Evolutionary conservation across 2,113 vertebrate species (phyloP).

Genomic region (Ivindomyrus marchei): DNA sequence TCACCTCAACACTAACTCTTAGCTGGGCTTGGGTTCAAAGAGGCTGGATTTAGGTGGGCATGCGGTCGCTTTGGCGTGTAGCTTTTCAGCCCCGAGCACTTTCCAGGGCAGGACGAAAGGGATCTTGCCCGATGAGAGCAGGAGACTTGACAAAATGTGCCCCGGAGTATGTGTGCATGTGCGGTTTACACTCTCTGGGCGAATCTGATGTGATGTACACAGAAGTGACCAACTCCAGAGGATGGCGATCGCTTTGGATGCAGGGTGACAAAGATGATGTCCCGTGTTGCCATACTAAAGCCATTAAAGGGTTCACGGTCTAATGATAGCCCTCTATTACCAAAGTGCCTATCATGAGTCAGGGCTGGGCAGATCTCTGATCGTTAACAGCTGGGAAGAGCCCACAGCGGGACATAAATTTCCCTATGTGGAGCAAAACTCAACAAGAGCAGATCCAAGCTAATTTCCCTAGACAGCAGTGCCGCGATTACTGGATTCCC

Average conservation of each 20-base stretch:
- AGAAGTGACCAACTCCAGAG: not conserved
- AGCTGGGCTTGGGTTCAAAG: not conserved
- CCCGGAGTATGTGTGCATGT: not conserved
- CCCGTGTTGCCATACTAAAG: constrained; percentile 20
- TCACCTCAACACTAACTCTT: constrained; percentile 1
- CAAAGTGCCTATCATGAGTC: constrained; percentile 34
- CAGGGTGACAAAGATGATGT: constrained; percentile 33
- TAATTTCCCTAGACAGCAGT: constrained; percentile 34
- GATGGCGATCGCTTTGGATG: not conserved
- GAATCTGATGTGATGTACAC: not conserved
- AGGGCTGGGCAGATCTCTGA: constrained; percentile 42
- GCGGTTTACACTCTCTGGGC: not conserved
- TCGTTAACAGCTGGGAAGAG: constrained; percentile 40
- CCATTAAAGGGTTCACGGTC: constrained; percentile 42
- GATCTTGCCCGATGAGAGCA: not conserved
- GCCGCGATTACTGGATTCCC: constrained; percentile 1
- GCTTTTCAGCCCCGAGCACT: not conserved
- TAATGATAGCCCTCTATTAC: constrained; percentile 51
- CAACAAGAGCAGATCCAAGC: constrained; percentile 7
- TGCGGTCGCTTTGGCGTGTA: not conserved
- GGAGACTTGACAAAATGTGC: not conserved
- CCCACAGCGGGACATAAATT: constrained; percentile 45
- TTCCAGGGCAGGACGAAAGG: not conserved
- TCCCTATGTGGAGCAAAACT: constrained; percentile 3
- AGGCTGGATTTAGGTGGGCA: constrained; percentile 11